Conservation (phyloP, 2,113 vertebrate species). For the Rhinolophus sinicus region DNA sequence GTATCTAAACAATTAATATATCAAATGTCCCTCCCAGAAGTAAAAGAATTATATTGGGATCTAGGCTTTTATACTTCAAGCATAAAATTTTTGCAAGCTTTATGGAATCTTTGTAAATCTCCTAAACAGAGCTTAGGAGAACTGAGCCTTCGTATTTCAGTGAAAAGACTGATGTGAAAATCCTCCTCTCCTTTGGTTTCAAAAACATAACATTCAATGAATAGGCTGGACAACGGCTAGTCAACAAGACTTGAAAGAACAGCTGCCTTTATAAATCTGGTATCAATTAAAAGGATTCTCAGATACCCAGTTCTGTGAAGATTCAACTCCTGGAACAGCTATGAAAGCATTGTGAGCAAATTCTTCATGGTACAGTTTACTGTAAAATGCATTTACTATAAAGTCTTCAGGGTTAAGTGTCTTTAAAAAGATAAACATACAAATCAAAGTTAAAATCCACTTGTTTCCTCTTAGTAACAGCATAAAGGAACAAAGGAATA, state of each 20-base stretch:
- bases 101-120: conserved; percentile 5
- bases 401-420: conserved; percentile 57
- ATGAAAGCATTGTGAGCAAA: not conserved
- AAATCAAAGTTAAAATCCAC: conserved; percentile 73
- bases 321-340: conserved; percentile 29
- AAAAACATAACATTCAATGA: conserved; percentile 43
- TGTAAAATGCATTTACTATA: conserved; percentile 57
- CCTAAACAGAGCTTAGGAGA: conserved; percentile 23
- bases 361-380: conserved; percentile 29
- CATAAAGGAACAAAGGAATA: conserved; percentile 61
- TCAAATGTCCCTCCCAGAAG: not conserved
- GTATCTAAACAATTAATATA: not conserved
- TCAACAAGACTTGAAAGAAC: conserved; percentile 51
- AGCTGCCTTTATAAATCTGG: conserved; percentile 40
- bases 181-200: conserved; percentile 35
- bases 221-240: conserved; percentile 68
- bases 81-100: conserved; percentile 6
- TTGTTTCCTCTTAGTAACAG: not conserved
- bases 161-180: not conserved
- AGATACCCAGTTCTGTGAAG: conserved; percentile 19
- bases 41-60: conserved; percentile 11
- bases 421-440: conserved; percentile 56
- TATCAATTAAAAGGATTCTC: conserved; percentile 66
- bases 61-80: not conserved
- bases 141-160: not conserved